Evolutionary conservation across 2,888 invertebrate genomes (phyloP).

Genomic region (Catocala sponsa): DNA sequence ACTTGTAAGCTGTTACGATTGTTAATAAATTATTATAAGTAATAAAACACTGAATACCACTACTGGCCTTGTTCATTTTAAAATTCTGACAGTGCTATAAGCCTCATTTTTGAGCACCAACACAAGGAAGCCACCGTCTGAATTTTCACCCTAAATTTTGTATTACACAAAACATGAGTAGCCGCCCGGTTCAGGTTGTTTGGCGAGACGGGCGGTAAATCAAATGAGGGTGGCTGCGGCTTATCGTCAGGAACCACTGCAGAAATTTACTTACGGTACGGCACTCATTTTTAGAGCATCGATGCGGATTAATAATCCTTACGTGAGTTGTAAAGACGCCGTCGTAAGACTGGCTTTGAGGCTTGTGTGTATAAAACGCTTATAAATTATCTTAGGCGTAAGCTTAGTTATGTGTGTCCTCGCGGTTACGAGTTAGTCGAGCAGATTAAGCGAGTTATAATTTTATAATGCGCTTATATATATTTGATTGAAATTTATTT

Average conservation of each 20-base stretch:
- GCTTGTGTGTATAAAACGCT: not conserved
- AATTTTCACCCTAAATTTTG: conserved; percentile 1
- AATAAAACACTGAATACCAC: too few relatives aligned
- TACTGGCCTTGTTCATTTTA: too few relatives aligned
- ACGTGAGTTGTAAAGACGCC: conserved; percentile 10
- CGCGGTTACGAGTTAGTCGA: too few relatives aligned
- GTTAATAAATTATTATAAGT: too few relatives aligned
- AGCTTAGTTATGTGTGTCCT: too few relatives aligned
- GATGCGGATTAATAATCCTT: conserved; percentile 17
- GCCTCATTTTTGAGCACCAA: too few relatives aligned
- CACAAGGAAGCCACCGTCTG: too few relatives aligned
- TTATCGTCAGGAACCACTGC: conserved; percentile 43
- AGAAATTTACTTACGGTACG: conserved; percentile 23
- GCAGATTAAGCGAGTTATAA: too few relatives aligned
- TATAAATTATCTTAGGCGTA: conserved; percentile 1
- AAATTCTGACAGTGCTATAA: too few relatives aligned
- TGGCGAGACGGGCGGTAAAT: conserved; percentile 52
- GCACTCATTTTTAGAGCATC: conserved; percentile 19
- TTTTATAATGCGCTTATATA: too few relatives aligned
- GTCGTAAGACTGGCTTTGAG: conserved; percentile 7
- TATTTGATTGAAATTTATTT: too few relatives aligned
- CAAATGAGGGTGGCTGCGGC: conserved; percentile 45
- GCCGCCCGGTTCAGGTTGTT: conserved; percentile 40
- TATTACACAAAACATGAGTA: conserved; percentile 39
- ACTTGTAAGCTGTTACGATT: too few relatives aligned